Base-by-base conservation (phyloP, 2,113 vertebrate genomes). In the Boulengeromyrus knoepffleri region DNA sequence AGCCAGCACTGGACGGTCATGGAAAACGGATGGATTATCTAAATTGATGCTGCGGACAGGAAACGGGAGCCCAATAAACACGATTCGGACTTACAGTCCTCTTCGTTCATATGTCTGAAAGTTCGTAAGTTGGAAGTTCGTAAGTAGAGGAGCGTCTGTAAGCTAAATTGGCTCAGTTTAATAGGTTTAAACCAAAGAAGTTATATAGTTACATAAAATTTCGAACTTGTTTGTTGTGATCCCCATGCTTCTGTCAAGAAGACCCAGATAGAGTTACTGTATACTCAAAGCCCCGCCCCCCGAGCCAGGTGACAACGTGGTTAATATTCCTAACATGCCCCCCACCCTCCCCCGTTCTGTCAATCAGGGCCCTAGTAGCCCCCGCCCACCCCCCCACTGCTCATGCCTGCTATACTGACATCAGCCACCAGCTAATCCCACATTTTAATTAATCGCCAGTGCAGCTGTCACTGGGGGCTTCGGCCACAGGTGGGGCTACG, bases 391-490 rank as follows among this genome's bases (percentile, higher is more conserved):
- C 88, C 88, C 89, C 50, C 77, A 0, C n/a, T 31, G 5, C 87
- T 39, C 91, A 90, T 92, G 90, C 62, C 9, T 46, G 12, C 74
- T 80, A 6, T 77, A 19, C 74, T 39, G 74, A 39, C 88, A 88
- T 52, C 91, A 92, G 89, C 91, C 62, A 90, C 0, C 89, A 47
- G 89, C 91, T 31, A 53, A 52, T 80, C 5, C 90, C 53, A 90
- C 91, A 93, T 93, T 70, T 91, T 92, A 90, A 94, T 93, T 27
- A 90, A 85, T 39, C 3, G 5, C 45, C 58, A 3, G 90, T 27
- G 9, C 89, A 89, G 85, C 90, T 88, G 3, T 91, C 87, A 10
- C 88, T 89, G 49, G 58, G 31, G 62, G n/a, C 46, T 19, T 19
- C 8, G n/a, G 49, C n/a, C 10, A 1, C 47, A 42, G 49, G 50